These are phyloP conservation scores for Lates calcarifer DNA, from an alignment of 2,113 vertebrate species.

Conservation along the genomic window DNA sequence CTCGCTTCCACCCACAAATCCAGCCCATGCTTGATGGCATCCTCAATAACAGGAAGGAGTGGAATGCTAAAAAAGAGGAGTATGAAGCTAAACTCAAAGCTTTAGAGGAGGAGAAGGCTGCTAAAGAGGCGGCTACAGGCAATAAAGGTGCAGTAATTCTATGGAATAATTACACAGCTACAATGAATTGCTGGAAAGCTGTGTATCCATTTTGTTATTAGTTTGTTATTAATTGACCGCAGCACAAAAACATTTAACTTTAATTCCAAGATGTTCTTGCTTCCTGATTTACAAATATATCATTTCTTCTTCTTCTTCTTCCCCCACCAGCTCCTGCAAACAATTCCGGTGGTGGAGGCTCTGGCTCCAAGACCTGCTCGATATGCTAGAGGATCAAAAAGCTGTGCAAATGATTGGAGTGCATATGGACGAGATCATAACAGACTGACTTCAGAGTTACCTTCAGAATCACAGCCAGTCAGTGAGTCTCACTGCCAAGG, in stretches of 20 bases:
- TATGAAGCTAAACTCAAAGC: slow-evolving; percentile 90
- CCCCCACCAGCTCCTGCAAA: slow-evolving; percentile 56
- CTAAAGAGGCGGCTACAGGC: slow-evolving; percentile 78
- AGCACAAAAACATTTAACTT: not conserved
- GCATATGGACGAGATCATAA: not conserved
- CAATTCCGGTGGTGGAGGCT: slow-evolving; percentile 55
- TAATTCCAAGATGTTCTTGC: not conserved
- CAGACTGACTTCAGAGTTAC: slow-evolving; percentile 9
- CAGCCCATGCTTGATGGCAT: slow-evolving; percentile 94
- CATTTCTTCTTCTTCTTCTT: slow-evolving; percentile 5
- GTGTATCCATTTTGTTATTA: not conserved
- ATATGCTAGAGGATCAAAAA: slow-evolving; percentile 73
- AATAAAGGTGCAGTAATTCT: slow-evolving; percentile 82
- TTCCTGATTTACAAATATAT: not conserved
- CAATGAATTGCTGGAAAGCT: not conserved
- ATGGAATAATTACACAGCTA: slow-evolving; percentile 1
- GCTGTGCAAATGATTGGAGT: not conserved
- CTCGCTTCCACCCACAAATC: slow-evolving; percentile 94
- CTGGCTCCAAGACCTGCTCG: slow-evolving; percentile 83
- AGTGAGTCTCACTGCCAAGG: not conserved
- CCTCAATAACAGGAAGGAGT: slow-evolving; percentile 94
- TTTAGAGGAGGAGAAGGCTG: slow-evolving; percentile 88
- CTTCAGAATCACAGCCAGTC: not conserved
- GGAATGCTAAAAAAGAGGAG: slow-evolving; percentile 92
- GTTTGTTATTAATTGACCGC: not conserved